phyloP scores from a whole-genome alignment of 2,797 vertebrate genomes.

The Anolis apletophallus region DNA sequence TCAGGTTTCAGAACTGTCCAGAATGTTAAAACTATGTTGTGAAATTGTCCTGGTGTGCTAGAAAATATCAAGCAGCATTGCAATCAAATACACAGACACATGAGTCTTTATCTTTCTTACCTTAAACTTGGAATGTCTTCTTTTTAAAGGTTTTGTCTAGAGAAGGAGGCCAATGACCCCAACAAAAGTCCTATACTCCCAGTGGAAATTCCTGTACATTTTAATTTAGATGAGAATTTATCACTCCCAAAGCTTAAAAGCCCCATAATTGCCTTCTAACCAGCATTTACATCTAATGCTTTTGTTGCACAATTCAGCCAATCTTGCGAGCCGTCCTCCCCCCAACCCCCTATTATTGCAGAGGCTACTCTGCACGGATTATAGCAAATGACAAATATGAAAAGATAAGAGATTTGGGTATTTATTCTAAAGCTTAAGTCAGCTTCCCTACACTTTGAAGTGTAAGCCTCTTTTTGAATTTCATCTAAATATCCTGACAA shows the following conservation, averaged over 20 bases:
- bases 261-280: constrained; percentile 48
- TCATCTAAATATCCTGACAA: constrained; percentile 67
- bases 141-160: not conserved
- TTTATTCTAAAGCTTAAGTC: constrained; percentile 79
- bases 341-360: constrained; percentile 28
- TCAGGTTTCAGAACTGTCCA: not conserved
- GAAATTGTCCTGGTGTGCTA: not conserved
- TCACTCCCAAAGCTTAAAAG: constrained; percentile 53
- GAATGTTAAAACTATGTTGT: not conserved
- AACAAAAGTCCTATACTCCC: constrained; percentile 41
- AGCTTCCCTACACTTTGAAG: constrained; percentile 76
- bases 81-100: not conserved
- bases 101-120: constrained; percentile 13
- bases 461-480: constrained; percentile 76
- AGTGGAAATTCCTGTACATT: constrained; percentile 59
- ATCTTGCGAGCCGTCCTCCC: constrained; percentile 27
- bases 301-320: constrained; percentile 57
- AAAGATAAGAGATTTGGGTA: constrained; percentile 77
- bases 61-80: not conserved
- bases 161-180: constrained; percentile 39
- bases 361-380: constrained; percentile 73
- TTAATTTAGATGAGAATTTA: constrained; percentile 61
- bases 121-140: not conserved
- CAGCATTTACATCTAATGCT: constrained; percentile 48
- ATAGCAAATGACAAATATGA: constrained; percentile 72